Percentiles rank a stretch among this genome's conserved stretches.
phyloP scores from a whole-genome alignment of 2,113 vertebrate genomes.

The Engystomops pustulosus region DNA sequence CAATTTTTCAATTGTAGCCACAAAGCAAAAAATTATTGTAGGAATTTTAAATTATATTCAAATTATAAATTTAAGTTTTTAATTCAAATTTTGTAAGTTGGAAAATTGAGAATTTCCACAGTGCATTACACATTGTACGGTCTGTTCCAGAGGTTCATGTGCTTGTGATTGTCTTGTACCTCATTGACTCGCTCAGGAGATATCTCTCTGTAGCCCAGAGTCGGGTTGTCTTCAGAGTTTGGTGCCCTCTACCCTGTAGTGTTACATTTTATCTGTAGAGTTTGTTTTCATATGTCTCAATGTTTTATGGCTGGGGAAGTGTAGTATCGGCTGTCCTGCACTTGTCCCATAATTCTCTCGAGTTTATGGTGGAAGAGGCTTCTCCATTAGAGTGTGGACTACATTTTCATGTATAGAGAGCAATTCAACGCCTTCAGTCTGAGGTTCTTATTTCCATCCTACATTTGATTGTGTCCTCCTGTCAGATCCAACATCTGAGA shows the following conservation, averaged over 20 bases:
- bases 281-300: slow-evolving; percentile 82
- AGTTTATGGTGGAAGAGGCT: slow-evolving; percentile 75
- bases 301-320: slow-evolving; percentile 80
- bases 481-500: no score
- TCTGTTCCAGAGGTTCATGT: no score
- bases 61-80: no score
- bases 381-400: slow-evolving; percentile 45
- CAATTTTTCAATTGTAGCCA: no score
- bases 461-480: no score
- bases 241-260: slow-evolving; percentile 68
- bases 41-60: no score
- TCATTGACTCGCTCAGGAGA: background rate
- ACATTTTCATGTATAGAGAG: background rate
- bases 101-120: no score
- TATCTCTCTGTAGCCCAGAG: slow-evolving; percentile 17
- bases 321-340: slow-evolving; percentile 73
- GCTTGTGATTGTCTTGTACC: background rate
- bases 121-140: no score
- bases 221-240: background rate
- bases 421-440: background rate
- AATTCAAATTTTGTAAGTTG: no score
- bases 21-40: no score
- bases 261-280: slow-evolving; percentile 68
- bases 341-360: slow-evolving; percentile 71
- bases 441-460: background rate